phyloP scores from a whole-genome alignment of 2,797 vertebrate species.

The Vultur gryphus region DNA sequence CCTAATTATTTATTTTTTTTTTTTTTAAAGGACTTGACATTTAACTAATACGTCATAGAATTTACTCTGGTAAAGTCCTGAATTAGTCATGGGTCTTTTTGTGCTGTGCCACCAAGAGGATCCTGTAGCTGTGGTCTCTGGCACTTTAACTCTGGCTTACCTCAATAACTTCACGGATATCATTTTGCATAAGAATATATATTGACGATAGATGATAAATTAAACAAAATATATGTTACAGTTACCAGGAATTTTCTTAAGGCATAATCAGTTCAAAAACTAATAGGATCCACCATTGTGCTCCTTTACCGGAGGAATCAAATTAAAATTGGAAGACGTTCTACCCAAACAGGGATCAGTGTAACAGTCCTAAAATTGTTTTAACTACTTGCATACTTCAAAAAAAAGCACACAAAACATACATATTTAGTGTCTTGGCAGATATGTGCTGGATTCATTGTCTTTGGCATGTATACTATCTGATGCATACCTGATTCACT shows the following conservation, averaged over 20 bases:
- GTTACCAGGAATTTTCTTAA: neutral
- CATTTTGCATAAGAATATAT: neutral
- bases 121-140: neutral
- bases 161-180: neutral
- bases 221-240: neutral
- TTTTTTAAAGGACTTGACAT: neutral
- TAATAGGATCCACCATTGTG: neutral
- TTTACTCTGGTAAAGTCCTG: neutral
- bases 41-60: neutral
- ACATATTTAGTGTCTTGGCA: neutral
- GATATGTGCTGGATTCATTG: neutral
- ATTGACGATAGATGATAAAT: neutral
- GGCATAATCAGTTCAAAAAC: neutral
- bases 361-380: neutral
- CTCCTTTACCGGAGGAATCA: neutral
- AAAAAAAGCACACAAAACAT: neutral
- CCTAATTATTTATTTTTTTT: neutral
- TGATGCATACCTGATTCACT: neutral
- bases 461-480: neutral
- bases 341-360: neutral
- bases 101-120: neutral
- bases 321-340: neutral
- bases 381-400: neutral
- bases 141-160: neutral
- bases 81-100: neutral